Base-by-base conservation (phyloP, 2,888 invertebrate species). In the Chironomus tentans region DNA sequence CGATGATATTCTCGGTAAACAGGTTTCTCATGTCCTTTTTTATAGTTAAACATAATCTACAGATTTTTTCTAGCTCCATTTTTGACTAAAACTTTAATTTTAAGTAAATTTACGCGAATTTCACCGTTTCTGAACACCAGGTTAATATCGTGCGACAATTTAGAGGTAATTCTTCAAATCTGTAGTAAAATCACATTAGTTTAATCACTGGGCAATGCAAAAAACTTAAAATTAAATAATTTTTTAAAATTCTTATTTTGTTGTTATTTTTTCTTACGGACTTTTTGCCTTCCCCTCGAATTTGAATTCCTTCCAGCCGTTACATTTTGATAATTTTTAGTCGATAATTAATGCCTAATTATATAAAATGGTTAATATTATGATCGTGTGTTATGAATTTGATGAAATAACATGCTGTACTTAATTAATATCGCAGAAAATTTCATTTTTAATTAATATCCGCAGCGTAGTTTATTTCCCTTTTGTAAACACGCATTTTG, bases 1-100 rank as follows among this genome's bases (percentile, higher is more conserved):
- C 88, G 18, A 89, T 88, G 62, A 89, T 87, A 78, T 88, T 86
- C 81, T 88, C 89, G 78, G 88, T 88, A 80, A 89, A 89, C 77
- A 89, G 81, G 38, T 89, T 89, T 79, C 88, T 84, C 88, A 89
- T 88, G 80, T 89, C 89, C 80, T 88, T 88, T 80, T 89, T 89
- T 79, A 87, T 85, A 78, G 86, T 86, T 80, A 89, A 84, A 82
- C 89, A 89, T 73, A 88, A 87, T 22, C 89, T 86, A 82, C 89
- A 89, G 80, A 89, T 87, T 84, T 88, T 88, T 79, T 88, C 88
- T 79, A 89, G 80, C 78, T 85, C 84, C 71, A 84, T 72, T 18
- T 50, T 65, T 65, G 21, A 7, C 56, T 56, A 18, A 56, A 15
- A 5, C 6, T 56, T 18, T 38, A 38, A 18, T 56, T 15, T 56